Evolutionary conservation across 1,140 invertebrate genomes (phyloP).

Genomic region (Drosophila busckii): DNA sequence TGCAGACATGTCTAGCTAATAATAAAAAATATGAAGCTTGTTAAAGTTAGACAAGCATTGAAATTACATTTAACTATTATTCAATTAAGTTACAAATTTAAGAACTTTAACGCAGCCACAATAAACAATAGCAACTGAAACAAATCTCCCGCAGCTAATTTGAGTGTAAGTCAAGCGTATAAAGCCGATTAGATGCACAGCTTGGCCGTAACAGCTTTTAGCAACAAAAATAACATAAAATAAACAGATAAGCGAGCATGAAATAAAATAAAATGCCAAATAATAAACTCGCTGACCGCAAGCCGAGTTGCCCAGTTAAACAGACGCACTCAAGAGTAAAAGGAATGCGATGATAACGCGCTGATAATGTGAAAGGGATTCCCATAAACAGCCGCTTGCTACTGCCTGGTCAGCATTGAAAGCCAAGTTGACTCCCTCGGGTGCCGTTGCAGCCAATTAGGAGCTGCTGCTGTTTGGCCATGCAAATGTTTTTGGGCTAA

Average conservation of each 20-base stretch:
- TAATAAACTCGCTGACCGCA: conserved; percentile 77
- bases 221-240: not conserved
- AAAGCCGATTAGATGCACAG: conserved; percentile 63
- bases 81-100: no score
- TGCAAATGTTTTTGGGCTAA: conserved; percentile 60
- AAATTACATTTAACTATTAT: not conserved
- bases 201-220: conserved; percentile 50
- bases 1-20: conserved; percentile 13
- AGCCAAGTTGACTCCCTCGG: conserved; percentile 53
- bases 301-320: conserved; percentile 19
- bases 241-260: conserved; percentile 49
- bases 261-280: conserved; percentile 59
- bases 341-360: conserved; percentile 75
- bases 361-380: conserved; percentile 61
- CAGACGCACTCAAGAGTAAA: conserved; percentile 40
- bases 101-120: conserved; percentile 8
- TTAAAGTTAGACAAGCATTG: not conserved
- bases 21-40: not conserved
- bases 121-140: conserved; percentile 16
- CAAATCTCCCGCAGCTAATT: conserved; percentile 63
- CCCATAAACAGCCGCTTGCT: conserved; percentile 15
- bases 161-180: conserved; percentile 61
- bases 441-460: conserved; percentile 78
- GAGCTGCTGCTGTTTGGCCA: conserved; percentile 53
- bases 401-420: conserved; percentile 14